These are phyloP conservation scores for Caranx ignobilis DNA, from an alignment of 2,113 vertebrate species.

Conservation along the genomic window DNA sequence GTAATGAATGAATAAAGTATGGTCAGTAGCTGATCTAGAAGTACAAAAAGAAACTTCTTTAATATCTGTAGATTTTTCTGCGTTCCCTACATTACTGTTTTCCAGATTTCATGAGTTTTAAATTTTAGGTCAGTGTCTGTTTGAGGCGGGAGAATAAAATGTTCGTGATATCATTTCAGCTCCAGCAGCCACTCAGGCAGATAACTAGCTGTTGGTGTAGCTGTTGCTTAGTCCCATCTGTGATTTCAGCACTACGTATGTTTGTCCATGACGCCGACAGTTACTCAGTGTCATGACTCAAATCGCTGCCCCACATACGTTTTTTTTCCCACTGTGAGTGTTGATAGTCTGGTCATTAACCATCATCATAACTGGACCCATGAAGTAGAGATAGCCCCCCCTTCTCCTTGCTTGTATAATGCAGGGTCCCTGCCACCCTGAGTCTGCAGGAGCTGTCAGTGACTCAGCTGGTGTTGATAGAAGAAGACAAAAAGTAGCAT, in stretches of 20 bases:
- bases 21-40: no score
- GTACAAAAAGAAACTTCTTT: not conserved
- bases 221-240: not conserved
- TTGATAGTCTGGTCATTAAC: not conserved
- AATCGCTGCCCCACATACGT: not conserved
- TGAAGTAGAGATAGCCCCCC: not conserved
- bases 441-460: not conserved
- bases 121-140: no score
- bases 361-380: not conserved
- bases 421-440: not conserved
- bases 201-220: not conserved
- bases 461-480: conserved; percentile 8
- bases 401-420: not conserved
- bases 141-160: no score
- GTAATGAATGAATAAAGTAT: no score
- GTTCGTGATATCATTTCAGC: no score
- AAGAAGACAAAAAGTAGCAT: conserved; percentile 3
- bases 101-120: not conserved
- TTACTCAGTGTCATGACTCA: not conserved
- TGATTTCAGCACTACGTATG: not conserved
- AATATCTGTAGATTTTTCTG: not conserved
- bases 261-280: not conserved
- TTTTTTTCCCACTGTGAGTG: not conserved
- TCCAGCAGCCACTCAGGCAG: no score
- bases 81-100: not conserved